Conservation (phyloP, 2,113 vertebrate genomes). For the Microtus oregoni region DNA sequence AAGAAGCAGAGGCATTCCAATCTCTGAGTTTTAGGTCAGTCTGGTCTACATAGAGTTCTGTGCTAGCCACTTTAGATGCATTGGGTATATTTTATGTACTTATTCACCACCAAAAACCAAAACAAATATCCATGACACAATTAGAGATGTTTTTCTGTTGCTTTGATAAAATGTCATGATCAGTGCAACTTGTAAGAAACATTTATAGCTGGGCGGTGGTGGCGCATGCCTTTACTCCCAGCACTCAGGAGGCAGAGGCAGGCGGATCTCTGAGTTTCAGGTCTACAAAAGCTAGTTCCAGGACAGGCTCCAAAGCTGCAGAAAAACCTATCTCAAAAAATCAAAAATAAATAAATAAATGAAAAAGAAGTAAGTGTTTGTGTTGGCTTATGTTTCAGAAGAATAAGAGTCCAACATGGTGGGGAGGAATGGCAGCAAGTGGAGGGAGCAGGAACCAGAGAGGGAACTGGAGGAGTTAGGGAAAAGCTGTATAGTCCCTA, state of each 20-base stretch:
- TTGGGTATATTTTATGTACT: background rate
- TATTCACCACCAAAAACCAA: background rate
- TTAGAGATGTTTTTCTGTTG: background rate
- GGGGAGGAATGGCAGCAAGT: background rate
- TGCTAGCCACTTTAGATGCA: background rate
- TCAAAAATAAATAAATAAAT: too few species aligned
- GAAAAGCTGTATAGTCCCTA: background rate
- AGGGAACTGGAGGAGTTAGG: background rate
- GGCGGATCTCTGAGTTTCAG: too few species aligned
- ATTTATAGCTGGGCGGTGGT: too few species aligned
- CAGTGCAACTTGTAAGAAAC: background rate
- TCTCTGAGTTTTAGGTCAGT: background rate
- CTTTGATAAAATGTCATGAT: background rate
- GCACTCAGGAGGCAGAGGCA: too few species aligned
- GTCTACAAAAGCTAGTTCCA: too few species aligned
- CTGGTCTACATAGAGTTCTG: background rate
- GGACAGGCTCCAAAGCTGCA: too few species aligned
- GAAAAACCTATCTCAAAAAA: too few species aligned
- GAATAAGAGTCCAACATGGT: background rate
- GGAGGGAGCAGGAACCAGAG: background rate
- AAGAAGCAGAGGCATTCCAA: background rate
- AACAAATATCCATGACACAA: background rate
- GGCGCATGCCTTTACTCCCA: too few species aligned
- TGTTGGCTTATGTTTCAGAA: background rate
- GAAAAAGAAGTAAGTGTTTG: background rate